Conservation (phyloP, 2,888 invertebrate genomes). For the Hemistola chrysoprasaria region DNA sequence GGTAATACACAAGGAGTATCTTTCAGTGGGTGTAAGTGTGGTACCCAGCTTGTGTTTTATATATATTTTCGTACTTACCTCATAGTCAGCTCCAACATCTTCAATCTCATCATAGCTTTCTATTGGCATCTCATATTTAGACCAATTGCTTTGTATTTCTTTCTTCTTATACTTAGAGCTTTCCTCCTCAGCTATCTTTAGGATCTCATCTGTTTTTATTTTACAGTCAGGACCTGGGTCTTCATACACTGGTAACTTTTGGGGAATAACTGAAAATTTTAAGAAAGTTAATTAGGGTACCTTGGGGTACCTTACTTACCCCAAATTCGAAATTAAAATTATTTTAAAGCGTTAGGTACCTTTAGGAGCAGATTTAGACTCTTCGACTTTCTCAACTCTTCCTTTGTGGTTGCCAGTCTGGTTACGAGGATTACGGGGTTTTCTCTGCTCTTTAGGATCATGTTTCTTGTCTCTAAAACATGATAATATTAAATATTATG, state of each 20-base stretch:
- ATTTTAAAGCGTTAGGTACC: slow-evolving; percentile 21
- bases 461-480: slow-evolving; percentile 53
- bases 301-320: not conserved
- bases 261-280: slow-evolving; percentile 37
- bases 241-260: slow-evolving; percentile 54
- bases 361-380: slow-evolving; percentile 36
- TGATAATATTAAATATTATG: too few species aligned
- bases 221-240: slow-evolving; percentile 66
- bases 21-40: too few species aligned
- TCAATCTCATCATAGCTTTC: slow-evolving; percentile 72
- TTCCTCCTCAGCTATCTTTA: slow-evolving; percentile 71
- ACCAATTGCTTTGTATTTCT: slow-evolving; percentile 76
- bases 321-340: not conserved
- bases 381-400: slow-evolving; percentile 38
- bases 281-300: too few species aligned
- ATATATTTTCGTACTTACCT: slow-evolving; percentile 43
- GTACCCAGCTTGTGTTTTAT: too few species aligned
- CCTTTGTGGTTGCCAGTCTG: slow-evolving; percentile 33
- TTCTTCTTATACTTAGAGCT: slow-evolving; percentile 72
- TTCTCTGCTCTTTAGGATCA: slow-evolving; percentile 67
- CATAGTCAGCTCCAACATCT: slow-evolving; percentile 74
- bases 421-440: slow-evolving; percentile 39
- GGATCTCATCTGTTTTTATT: slow-evolving; percentile 70
- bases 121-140: slow-evolving; percentile 75
- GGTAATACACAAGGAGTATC: too few species aligned